phyloP scores from a whole-genome alignment of 2,113 vertebrate species.

The Narcine bancroftii region DNA sequence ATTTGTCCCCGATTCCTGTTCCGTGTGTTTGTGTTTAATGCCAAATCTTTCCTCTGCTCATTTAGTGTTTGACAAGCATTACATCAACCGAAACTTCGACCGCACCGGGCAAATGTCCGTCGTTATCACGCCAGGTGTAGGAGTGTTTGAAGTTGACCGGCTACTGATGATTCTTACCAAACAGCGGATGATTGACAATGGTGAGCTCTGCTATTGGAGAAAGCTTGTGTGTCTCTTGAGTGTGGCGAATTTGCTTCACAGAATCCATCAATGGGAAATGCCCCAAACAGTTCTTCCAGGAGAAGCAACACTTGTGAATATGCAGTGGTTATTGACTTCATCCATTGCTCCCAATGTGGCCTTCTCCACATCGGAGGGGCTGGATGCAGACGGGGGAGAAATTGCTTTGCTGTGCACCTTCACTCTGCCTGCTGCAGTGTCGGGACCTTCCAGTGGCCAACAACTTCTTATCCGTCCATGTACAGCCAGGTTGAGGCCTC shows the following conservation, averaged over 20 bases:
- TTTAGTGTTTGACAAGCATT: slow-evolving; percentile 95
- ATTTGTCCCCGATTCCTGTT: neutral
- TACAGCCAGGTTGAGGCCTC: no score
- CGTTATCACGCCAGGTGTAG: slow-evolving; percentile 91
- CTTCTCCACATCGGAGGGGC: no score
- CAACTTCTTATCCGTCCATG: no score
- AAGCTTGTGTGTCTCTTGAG: no score
- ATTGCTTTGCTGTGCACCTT: no score
- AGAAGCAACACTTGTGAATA: no score
- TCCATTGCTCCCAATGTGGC: no score
- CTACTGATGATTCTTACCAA: slow-evolving; percentile 97
- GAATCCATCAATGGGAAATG: neutral
- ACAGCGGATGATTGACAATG: slow-evolving; percentile 97
- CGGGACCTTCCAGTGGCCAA: no score
- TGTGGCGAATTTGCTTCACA: neutral
- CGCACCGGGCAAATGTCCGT: slow-evolving; percentile 97
- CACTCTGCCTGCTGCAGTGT: no score
- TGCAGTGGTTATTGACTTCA: no score
- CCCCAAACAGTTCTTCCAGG: no score
- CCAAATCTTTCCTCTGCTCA: slow-evolving; percentile 10
- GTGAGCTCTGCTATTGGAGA: slow-evolving; percentile 49
- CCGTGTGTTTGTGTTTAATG: neutral
- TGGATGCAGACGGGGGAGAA: no score
- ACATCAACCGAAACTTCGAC: slow-evolving; percentile 97
- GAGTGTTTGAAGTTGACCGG: slow-evolving; percentile 91